phyloP scores from a whole-genome alignment of 2,888 invertebrate species.

The Drosophila multiciliata region DNA sequence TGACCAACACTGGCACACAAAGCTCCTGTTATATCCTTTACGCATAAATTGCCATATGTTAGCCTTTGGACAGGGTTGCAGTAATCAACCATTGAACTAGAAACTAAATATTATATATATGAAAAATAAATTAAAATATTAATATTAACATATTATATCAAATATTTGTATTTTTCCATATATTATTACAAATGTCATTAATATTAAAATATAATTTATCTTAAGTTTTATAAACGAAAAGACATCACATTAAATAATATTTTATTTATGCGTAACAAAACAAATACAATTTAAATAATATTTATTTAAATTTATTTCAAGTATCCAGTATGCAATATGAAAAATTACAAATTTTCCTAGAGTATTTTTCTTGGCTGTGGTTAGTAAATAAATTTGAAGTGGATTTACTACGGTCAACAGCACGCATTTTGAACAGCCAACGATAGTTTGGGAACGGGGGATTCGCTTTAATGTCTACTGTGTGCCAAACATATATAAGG shows the following conservation, averaged over 20 bases:
- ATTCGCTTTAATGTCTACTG: slow-evolving; percentile 35
- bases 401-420: slow-evolving; percentile 37
- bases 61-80: slow-evolving; percentile 11
- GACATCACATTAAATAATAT: background rate
- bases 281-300: background rate
- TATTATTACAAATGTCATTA: background rate
- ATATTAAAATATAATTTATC: background rate
- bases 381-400: slow-evolving; percentile 57
- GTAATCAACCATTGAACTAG: slow-evolving; percentile 7
- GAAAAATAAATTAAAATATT: no score
- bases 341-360: background rate
- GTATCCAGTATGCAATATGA: slow-evolving; percentile 7
- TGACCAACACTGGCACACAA: slow-evolving; percentile 28
- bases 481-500: slow-evolving; percentile 55
- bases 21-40: slow-evolving; percentile 48
- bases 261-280: background rate
- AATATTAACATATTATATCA: background rate
- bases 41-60: slow-evolving; percentile 45
- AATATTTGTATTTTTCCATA: background rate
- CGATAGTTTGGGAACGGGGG: background rate
- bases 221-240: background rate
- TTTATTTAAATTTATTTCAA: background rate
- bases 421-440: slow-evolving; percentile 29
- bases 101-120: background rate
- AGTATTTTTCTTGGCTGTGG: background rate